Conservation (phyloP, 2,797 vertebrate genomes). For the Phaenicophaeus curvirostris region DNA sequence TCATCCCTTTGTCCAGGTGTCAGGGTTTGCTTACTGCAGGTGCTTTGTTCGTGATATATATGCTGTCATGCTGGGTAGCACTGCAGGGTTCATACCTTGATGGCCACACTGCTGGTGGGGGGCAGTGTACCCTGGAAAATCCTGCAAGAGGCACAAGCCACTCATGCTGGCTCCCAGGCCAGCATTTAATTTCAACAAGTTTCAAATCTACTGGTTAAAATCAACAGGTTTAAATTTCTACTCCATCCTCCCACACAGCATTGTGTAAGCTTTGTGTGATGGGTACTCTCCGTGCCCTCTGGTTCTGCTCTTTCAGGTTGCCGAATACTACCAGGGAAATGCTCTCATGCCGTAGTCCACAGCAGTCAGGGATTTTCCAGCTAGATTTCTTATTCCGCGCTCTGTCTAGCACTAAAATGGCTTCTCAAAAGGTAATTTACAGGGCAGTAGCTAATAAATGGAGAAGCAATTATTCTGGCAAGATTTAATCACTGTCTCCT, state of each 20-base stretch:
- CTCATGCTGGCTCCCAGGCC: not conserved
- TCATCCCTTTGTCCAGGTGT: not conserved
- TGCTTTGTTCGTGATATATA: not conserved
- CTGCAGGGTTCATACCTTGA: not conserved
- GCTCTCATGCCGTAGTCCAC: fast-evolving
- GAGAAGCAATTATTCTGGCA: not conserved
- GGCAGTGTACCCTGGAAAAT: not conserved
- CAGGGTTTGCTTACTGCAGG: fast-evolving
- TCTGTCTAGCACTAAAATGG: not conserved
- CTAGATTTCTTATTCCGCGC: not conserved
- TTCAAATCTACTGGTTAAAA: not conserved
- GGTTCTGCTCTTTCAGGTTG: not conserved
- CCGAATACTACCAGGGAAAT: not conserved
- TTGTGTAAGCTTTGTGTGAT: not conserved
- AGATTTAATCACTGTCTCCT: not conserved
- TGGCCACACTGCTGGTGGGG: not conserved
- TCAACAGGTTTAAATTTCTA: too few species aligned
- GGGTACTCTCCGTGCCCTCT: too few species aligned
- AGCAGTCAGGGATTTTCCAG: not conserved
- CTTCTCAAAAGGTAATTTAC: not conserved
- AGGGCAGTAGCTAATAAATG: not conserved
- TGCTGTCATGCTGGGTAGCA: not conserved
- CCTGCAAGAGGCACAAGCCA: not conserved
- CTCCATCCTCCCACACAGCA: fast-evolving
- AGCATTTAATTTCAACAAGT: not conserved